These are phyloP conservation scores for Malurus melanocephalus DNA, from an alignment of 2,113 vertebrate species.

Conservation along the genomic window DNA sequence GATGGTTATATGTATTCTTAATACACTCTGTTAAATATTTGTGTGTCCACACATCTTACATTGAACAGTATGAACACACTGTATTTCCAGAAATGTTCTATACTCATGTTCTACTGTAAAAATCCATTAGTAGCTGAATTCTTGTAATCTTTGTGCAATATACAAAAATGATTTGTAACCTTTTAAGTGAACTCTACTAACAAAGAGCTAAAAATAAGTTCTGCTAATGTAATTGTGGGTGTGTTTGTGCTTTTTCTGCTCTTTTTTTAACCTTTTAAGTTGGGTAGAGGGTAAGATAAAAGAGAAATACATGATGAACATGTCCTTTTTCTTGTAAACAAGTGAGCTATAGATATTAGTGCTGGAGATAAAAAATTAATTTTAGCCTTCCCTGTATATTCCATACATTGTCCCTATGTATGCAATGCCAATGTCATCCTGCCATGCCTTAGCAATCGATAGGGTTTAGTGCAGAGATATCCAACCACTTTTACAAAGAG, in stretches of 20 bases:
- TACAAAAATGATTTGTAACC: background rate
- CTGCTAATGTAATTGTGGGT: background rate
- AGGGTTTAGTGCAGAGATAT: background rate
- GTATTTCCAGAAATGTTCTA: background rate
- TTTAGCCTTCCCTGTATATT: background rate
- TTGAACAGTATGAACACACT: background rate
- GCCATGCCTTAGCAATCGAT: background rate
- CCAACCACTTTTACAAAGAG: background rate
- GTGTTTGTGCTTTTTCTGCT: background rate
- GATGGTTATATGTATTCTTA: background rate
- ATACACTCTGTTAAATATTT: background rate
- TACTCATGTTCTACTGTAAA: background rate
- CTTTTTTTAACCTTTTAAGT: background rate
- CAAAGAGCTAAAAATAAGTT: background rate
- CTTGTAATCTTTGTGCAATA: background rate
- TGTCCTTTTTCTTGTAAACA: background rate
- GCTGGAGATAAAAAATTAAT: background rate
- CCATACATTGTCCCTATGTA: background rate
- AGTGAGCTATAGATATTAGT: background rate
- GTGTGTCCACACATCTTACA: background rate
- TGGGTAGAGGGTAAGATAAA: background rate
- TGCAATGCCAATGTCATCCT: background rate
- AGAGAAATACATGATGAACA: background rate
- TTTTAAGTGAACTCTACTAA: background rate
- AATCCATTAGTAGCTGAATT: background rate